Evolutionary conservation across 2,888 invertebrate genomes (phyloP).

Genomic region (Brachylomia viminalis): DNA sequence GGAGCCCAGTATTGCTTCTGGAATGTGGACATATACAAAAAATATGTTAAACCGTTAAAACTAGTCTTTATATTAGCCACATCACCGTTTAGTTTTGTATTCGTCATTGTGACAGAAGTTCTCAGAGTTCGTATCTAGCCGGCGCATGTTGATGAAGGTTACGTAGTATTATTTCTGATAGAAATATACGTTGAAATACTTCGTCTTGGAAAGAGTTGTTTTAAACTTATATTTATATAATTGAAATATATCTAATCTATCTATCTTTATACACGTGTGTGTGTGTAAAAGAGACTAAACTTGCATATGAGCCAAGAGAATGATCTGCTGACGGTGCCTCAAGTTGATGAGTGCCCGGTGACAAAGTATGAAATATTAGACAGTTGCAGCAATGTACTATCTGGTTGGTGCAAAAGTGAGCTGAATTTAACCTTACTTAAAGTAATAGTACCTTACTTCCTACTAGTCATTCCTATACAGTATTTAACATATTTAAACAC

Average conservation of each 20-base stretch:
- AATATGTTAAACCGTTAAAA: constrained; percentile 11
- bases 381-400: constrained; percentile 31
- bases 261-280: constrained; percentile 1
- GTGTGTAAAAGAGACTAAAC: not conserved
- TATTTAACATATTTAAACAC: too few relatives aligned
- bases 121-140: not conserved
- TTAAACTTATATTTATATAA: constrained; percentile 23
- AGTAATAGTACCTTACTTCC: not conserved
- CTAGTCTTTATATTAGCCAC: not conserved
- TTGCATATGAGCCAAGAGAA: not conserved
- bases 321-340: not conserved
- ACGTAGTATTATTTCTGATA: not conserved
- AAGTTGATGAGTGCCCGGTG: constrained; percentile 27
- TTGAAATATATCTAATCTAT: too few relatives aligned
- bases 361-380: constrained; percentile 29
- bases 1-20: constrained; percentile 13
- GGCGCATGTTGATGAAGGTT: not conserved
- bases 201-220: constrained; percentile 22
- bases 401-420: constrained; percentile 30
- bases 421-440: constrained; percentile 11
- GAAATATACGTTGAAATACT: constrained; percentile 39
- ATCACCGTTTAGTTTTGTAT: not conserved
- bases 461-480: not conserved
- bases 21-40: constrained; percentile 11
- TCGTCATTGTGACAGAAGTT: not conserved